Conservation (phyloP, 2,113 vertebrate genomes). For the Phalacrocorax aristotelis region DNA sequence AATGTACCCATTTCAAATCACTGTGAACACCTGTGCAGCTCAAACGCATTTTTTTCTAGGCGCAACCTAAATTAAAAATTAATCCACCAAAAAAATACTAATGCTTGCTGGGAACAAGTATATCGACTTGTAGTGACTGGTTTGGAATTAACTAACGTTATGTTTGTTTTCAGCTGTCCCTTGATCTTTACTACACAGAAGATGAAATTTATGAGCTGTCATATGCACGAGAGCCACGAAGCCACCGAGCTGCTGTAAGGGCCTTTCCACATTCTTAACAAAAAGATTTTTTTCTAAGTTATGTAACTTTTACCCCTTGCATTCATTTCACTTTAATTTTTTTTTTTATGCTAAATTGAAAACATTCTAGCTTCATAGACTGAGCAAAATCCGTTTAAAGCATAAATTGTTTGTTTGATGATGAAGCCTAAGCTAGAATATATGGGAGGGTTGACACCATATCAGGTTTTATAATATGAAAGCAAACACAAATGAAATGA, state of each 20-base stretch:
- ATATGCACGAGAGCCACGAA: slow-evolving; percentile 90
- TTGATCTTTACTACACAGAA: slow-evolving; percentile 95
- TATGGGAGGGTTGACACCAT: neutral
- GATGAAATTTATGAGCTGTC: slow-evolving; percentile 97
- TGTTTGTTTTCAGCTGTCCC: slow-evolving; percentile 82
- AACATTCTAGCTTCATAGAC: neutral
- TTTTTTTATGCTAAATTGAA: neutral
- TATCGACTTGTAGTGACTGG: neutral
- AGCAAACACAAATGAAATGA: neutral
- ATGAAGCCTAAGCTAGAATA: neutral
- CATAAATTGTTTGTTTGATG: neutral
- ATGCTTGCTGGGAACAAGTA: neutral
- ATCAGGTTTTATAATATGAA: neutral
- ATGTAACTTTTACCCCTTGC: neutral
- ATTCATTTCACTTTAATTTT: neutral
- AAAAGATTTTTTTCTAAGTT: neutral
- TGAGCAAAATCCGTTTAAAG: neutral
- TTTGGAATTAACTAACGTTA: slow-evolving; percentile 12
- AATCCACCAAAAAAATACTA: neutral
- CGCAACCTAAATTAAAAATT: neutral
- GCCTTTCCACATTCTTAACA: neutral
- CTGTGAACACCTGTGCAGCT: neutral
- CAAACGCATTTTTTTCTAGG: neutral
- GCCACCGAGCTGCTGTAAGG: slow-evolving; percentile 88
- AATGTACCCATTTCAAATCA: neutral